These are phyloP conservation scores for Nudaria mundana DNA, from an alignment of 2,888 invertebrate species.

Conservation along the genomic window DNA sequence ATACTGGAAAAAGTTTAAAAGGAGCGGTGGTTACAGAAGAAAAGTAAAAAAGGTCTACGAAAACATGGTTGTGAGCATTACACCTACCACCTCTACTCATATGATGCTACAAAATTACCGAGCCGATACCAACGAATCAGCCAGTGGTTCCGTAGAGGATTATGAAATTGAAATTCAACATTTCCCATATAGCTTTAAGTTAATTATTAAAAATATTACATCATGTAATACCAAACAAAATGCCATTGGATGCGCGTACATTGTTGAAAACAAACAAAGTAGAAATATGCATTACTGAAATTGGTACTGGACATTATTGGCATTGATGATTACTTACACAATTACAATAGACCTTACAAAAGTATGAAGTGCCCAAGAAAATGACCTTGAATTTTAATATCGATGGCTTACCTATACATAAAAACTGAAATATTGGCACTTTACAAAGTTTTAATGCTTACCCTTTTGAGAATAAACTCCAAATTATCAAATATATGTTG, in stretches of 20 bases:
- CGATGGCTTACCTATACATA: constrained; percentile 15
- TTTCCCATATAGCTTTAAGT: constrained; percentile 1
- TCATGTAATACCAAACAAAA: not conserved
- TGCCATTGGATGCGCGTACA: constrained; percentile 3
- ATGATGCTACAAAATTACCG: not conserved
- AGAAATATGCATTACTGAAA: constrained; percentile 1
- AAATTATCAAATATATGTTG: constrained; percentile 4
- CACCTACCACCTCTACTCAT: not conserved
- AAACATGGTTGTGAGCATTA: not conserved
- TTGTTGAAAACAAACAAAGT: constrained; percentile 2
- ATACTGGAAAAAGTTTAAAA: constrained; percentile 10
- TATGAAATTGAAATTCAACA: constrained; percentile 2
- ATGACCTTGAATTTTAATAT: constrained; percentile 4
- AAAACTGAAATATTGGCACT: constrained; percentile 8
- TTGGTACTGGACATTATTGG: constrained; percentile 16
- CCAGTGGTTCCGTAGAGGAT: not conserved
- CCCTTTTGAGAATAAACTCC: constrained; percentile 9
- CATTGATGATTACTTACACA: constrained; percentile 16
- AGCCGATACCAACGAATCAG: not conserved
- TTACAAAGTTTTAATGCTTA: constrained; percentile 6
- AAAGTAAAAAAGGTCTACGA: not conserved
- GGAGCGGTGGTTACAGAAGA: constrained; percentile 8
- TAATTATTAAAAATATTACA: not conserved
- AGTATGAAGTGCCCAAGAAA: not conserved
- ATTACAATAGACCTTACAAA: constrained; percentile 7